Evolutionary conservation across 2,797 vertebrate species (phyloP), one percentile per base, ranked within the genome.

Genomic region (Chelon labrosus): DNA sequence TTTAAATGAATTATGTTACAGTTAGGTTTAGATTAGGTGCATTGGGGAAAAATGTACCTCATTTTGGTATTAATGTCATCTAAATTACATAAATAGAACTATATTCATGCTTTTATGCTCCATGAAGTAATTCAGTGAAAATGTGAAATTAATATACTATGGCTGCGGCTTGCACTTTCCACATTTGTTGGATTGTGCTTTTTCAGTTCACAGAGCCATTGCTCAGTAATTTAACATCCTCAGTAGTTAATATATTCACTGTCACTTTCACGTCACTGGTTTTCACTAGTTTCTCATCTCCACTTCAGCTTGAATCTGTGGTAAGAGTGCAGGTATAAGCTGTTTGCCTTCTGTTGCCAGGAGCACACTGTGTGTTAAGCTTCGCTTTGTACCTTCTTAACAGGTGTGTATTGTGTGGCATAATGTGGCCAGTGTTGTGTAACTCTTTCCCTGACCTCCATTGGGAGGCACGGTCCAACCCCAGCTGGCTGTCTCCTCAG

Each of bases 401-500:
- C 63, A 77, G 80, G 70, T 83, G 64, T 70, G 65, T 52, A 20
- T 59, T 56, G 65, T 81, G 78, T 12, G 57, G 79, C 70, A 68
- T 84, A 70, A 63, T n/a, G 67, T n/a, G 49, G 39, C 51, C 31
- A 19, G 42, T 74, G 42, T 82, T 86, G 71, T 66, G 27, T 84
- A 83, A 82, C 69, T 77, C 37, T 56, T 78, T 58, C 87, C 88
- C 58, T 85, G 79, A 76, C 79, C 53, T 68, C 54, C 11, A 19
- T 46, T 41, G 57, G 44, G 17, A 73, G 27, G 19, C 58, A 51
- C 39, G 38, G 38, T 44, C 27, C 39, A 58, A 42, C 58, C 31
- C 37, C 1, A 46, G 39, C 47, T 57, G 41, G 4, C 41, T 69
- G 51, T 70, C 22, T 73, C 27, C 12, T 73, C 38, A 56, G 38